These are phyloP conservation scores for Crypturellus undulatus DNA, from an alignment of 2,113 vertebrate genomes.

Conservation along the genomic window DNA sequence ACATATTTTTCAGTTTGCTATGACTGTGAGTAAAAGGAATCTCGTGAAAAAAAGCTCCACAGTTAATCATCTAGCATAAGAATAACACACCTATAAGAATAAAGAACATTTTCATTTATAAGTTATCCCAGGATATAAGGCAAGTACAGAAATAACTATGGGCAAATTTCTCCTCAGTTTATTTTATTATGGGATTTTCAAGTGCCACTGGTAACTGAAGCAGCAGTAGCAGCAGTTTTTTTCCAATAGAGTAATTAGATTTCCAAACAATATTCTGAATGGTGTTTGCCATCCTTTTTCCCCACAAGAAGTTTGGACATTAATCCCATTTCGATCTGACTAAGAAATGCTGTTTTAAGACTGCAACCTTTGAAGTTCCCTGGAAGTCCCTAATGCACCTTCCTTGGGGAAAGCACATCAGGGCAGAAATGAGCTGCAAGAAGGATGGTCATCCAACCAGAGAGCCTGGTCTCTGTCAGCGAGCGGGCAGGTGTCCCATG, in stretches of 20 bases:
- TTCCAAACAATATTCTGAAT: neutral
- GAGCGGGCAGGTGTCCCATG: neutral
- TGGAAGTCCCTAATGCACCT: neutral
- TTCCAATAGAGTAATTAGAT: neutral
- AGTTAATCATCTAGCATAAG: neutral
- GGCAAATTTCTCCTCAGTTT: neutral
- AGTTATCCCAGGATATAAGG: neutral
- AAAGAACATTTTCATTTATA: neutral
- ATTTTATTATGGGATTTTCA: neutral
- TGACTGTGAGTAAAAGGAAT: neutral
- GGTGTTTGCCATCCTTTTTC: neutral
- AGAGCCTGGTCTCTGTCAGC: slow-evolving; percentile 17
- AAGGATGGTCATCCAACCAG: neutral
- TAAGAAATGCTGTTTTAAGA: neutral
- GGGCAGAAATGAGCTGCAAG: neutral
- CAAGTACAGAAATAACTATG: neutral
- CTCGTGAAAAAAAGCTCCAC: neutral
- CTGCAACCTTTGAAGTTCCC: neutral
- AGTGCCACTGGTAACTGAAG: neutral
- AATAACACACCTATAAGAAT: neutral
- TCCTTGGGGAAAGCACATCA: neutral
- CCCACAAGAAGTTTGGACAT: neutral
- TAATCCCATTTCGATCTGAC: neutral
- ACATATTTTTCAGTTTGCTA: neutral
- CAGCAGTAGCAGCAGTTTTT: neutral